Base-by-base conservation (phyloP, 2,113 vertebrate genomes). In the Eurystomus gularis region DNA sequence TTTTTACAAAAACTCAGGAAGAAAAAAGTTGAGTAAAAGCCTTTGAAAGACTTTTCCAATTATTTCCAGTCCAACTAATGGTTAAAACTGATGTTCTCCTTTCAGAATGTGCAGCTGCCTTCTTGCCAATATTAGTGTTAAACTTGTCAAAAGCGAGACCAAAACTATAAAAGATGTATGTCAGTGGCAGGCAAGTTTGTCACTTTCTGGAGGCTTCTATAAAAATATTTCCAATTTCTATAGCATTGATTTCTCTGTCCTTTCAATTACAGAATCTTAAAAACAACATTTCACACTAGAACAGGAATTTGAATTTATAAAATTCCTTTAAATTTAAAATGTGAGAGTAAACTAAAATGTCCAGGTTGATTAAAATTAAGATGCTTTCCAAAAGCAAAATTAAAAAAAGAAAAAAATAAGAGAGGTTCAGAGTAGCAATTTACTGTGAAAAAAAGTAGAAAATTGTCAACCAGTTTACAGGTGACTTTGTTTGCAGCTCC, bases 391-490 rank as follows among this genome's bases (percentile, higher is more conserved):
- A 79, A 78, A 5, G 9, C 5, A 80, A 76, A 88, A 58, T 29
- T 26, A 21, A 21, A 23, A 8, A 3, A 11, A 24, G 8, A 3
- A n/a, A 35, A 33, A 8, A 13, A 7, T 5, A 28, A 11, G 26
- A 19, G 60, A 66, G 7, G 17, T 60, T 44, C 46, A 54, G 16
- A 75, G n/a, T 17, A 82, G n/a, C 18, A 25, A 65, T 76, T 90
- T 84, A 60, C 54, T 51, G 9, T 16, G 70, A n/a, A 90, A 85
- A 91, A 76, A 90, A 39, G 11, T 17, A 85, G 65, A 87, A 95
- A 93, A 93, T 64, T 20, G 33, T 93, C 51, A 84, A 64, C 51
- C 55, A 91, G 69, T 96, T 97, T 96, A 58, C 44, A 54, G 42
- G 40, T 92, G 75, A 87, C 60, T 94, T 94, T 95, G 42, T 91